Evolutionary conservation across 2,113 vertebrate species (phyloP), one percentile per base, ranked within the genome.

Genomic region (Scalopus aquaticus): DNA sequence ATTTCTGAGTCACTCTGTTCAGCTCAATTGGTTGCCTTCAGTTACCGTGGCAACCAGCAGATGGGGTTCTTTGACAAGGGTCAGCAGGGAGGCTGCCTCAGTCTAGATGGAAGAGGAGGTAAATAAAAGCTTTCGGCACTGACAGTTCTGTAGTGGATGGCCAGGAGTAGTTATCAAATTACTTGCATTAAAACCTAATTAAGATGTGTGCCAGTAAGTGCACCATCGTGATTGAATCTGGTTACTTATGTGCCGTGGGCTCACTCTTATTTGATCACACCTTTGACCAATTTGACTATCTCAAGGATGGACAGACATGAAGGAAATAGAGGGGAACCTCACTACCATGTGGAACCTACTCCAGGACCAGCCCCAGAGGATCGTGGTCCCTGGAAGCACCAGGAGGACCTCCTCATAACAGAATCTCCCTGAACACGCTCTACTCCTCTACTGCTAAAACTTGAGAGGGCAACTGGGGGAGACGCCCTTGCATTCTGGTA

Each of bases 111-210:
- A 62, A 95, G 56, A 96, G 97, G 93, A 87, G 93, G 98, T 98
- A 97, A 97, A 96, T 98, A 96, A 97, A 98, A 97, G 98, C 97
- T 95, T 96, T 96, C 94, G 93, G 98, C 91, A 74, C 42, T 98
- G 97, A 98, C 98, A 98, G 98, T 98, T 98, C 97, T 1, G 54
- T 92, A 58, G 92, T 82, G 97, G 96, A 98, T 97, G 97, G 98
- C 98, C 98, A 98, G 98, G 95, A 97, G 97, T 97, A 96, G 97
- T 97, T 98, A 98, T 97, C 98, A 97, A 98, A 99, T 99, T 99
- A 99, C 99, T 98, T 98, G 98, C 98, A 99, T 99, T 99, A 99
- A 98, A 99, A 99, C 98, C 98, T 99, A 99, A 99, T 99, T 99
- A 99, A 99, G 99, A 98, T 98, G 98, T 98, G 98, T 99, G 99